These are phyloP conservation scores for Siniperca scherzeri DNA, from an alignment of 2,797 vertebrate species.

Conservation along the genomic window DNA sequence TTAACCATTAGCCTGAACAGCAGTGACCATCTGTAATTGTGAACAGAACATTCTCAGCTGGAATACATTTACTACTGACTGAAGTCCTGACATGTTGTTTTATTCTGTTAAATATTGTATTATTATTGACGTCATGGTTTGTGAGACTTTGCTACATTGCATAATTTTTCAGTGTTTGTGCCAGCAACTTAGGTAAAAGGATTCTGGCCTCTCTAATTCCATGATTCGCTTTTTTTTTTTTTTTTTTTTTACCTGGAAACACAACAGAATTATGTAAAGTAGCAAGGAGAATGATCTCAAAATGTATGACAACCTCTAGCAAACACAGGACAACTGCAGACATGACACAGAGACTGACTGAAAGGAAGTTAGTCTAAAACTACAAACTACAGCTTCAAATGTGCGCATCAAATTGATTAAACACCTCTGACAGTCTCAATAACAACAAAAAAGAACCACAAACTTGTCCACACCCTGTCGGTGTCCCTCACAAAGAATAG, in stretches of 20 bases:
- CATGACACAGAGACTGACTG: too few relatives aligned
- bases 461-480: neutral
- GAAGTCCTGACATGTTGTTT: neutral
- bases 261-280: neutral
- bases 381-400: neutral
- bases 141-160: neutral
- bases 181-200: neutral
- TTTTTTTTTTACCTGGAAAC: neutral
- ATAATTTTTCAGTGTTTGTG: neutral
- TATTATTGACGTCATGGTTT: neutral
- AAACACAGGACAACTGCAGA: neutral
- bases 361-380: neutral
- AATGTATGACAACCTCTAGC: neutral
- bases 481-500: neutral
- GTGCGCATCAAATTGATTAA: neutral
- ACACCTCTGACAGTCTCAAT: neutral
- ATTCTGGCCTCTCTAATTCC: neutral
- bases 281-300: neutral
- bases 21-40: constrained; percentile 28
- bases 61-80: neutral
- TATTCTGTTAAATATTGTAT: neutral
- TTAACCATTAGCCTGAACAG: constrained; percentile 72
- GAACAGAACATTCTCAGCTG: constrained; percentile 19
- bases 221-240: neutral
- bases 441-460: neutral